These are phyloP conservation scores for Dorcus hopei DNA, from an alignment of 2,888 invertebrate species.

Conservation along the genomic window DNA sequence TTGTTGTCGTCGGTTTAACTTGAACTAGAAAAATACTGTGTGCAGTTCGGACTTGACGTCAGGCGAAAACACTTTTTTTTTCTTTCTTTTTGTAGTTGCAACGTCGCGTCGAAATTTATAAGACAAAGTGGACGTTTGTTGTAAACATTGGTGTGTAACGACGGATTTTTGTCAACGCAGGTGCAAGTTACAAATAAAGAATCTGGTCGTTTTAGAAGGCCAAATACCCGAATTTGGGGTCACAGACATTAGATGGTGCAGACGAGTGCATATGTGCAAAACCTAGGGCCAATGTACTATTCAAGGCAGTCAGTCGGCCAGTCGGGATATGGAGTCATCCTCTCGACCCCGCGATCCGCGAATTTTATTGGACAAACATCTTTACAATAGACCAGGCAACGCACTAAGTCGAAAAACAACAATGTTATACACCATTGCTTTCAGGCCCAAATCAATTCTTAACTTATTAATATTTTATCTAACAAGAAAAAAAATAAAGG, in stretches of 20 bases:
- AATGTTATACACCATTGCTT: not conserved
- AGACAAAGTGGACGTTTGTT: no score
- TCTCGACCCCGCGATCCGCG: slow-evolving; percentile 5
- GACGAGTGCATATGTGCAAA: slow-evolving; percentile 48
- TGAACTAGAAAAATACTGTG: no score
- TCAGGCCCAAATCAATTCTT: no score
- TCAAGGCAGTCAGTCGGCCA: slow-evolving; percentile 44
- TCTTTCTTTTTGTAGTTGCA: no score
- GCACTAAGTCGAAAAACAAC: slow-evolving; percentile 1
- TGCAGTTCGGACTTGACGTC: no score
- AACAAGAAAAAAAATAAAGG: no score
- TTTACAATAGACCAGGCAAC: not conserved
- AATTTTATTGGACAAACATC: slow-evolving; percentile 7
- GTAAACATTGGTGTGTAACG: not conserved
- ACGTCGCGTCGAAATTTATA: no score
- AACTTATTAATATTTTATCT: no score
- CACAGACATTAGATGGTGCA: slow-evolving; percentile 48
- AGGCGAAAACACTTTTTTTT: no score
- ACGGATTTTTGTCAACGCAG: not conserved
- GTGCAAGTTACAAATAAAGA: not conserved
- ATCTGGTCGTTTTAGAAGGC: slow-evolving; percentile 19
- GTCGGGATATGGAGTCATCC: slow-evolving; percentile 29
- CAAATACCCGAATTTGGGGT: slow-evolving; percentile 48
- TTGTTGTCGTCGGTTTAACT: no score
- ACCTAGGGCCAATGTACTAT: slow-evolving; percentile 48